phyloP scores from a whole-genome alignment of 37 sponge, comb jelly and placozoan species.

The Dysidea cf. avara region DNA sequence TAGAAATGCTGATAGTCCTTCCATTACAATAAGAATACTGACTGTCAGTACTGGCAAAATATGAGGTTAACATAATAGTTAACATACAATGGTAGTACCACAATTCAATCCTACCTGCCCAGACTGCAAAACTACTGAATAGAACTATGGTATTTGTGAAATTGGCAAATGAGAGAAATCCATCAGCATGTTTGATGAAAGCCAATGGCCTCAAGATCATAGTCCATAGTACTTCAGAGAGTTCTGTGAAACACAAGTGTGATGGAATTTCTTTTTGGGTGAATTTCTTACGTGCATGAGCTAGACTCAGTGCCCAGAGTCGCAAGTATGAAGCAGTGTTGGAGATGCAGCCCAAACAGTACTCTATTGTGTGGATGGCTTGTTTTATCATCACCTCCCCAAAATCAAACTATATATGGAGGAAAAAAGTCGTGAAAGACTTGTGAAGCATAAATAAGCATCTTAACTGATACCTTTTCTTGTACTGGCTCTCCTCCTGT shows the following conservation, averaged over 20 bases:
- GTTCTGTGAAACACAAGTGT: constrained; percentile 36
- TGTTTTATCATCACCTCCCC: constrained; percentile 75
- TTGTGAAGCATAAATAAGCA: neutral
- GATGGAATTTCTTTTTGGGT: neutral
- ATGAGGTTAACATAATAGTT: neutral
- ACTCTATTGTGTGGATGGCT: constrained; percentile 90
- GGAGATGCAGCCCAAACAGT: constrained; percentile 83
- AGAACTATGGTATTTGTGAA: constrained; percentile 8
- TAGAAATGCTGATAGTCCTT: constrained; percentile 91
- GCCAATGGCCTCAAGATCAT: constrained; percentile 41
- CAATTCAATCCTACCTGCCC: constrained; percentile 53
- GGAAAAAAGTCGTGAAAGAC: neutral
- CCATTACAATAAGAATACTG: constrained; percentile 75
- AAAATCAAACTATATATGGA: constrained; percentile 12
- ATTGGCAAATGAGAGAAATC: neutral
- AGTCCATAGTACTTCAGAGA: constrained; percentile 82
- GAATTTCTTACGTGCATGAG: constrained; percentile 82
- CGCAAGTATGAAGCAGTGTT: constrained; percentile 91
- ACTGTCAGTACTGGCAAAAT: constrained; percentile 53
- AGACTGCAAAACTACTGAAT: constrained; percentile 47
- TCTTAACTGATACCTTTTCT: no score
- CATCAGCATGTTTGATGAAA: neutral
- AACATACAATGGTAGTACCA: neutral
- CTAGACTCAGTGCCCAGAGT: constrained; percentile 87
- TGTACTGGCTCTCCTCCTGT: no score